Percentiles rank a stretch among this genome's conserved stretches.
These are phyloP conservation scores for Sclerodermus sp. DNA, from an alignment of 2,888 invertebrate genomes.

Conservation along the genomic window DNA sequence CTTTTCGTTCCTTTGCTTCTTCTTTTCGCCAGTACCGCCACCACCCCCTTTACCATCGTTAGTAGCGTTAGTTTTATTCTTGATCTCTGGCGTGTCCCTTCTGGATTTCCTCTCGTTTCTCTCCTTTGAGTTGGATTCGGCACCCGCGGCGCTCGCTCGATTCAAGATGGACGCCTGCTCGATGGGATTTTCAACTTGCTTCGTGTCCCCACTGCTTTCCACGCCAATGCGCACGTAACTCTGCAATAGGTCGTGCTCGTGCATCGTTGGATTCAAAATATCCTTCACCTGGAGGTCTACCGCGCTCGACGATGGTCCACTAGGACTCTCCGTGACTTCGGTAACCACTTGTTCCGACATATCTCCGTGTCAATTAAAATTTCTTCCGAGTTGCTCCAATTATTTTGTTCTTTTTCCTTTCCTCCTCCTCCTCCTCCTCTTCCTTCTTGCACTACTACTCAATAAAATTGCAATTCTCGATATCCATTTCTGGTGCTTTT, in stretches of 20 bases:
- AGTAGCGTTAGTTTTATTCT: too few species aligned
- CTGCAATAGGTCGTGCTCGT: constrained; percentile 76
- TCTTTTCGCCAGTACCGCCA: not conserved
- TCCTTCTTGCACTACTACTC: too few species aligned
- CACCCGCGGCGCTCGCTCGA: not conserved
- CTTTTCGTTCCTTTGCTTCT: not conserved
- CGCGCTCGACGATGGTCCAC: too few species aligned
- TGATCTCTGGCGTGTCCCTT: too few species aligned
- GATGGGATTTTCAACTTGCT: constrained; percentile 5
- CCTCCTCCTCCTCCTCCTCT: not conserved
- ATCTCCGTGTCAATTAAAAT: too few species aligned
- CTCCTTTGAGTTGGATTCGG: not conserved
- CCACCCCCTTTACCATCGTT: not conserved
- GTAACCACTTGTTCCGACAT: too few species aligned
- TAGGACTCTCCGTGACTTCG: too few species aligned
- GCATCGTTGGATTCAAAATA: constrained; percentile 67
- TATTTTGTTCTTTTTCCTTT: not conserved
- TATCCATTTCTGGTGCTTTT: too few species aligned
- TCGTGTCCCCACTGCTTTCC: constrained; percentile 58
- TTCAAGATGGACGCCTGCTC: not conserved
- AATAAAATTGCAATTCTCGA: too few species aligned
- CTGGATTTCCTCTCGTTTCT: too few species aligned
- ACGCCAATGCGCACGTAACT: constrained; percentile 76
- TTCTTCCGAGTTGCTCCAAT: constrained; percentile 1
- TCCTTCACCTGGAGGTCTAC: constrained; percentile 36